Conservation (phyloP, 2,888 invertebrate species). For the Oxytorus armatus region DNA sequence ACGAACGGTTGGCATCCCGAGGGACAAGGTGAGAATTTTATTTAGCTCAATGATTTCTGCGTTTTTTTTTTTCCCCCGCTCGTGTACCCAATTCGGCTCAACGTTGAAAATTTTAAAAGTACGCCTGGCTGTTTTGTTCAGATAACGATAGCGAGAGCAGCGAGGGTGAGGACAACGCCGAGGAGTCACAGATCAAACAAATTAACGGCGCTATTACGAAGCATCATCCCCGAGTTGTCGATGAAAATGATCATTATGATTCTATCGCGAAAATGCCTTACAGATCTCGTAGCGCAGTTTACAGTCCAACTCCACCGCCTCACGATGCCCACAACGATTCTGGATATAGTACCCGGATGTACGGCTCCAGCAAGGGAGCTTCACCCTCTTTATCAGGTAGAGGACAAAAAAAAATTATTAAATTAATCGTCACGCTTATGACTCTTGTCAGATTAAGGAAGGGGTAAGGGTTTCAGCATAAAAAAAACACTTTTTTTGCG, state of each 20-base stretch:
- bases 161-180: conserved; percentile 77
- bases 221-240: conserved; percentile 69
- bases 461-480: no score
- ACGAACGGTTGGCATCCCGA: conserved; percentile 77
- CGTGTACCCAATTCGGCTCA: not conserved
- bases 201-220: conserved; percentile 72
- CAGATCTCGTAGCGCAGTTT: conserved; percentile 85
- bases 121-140: conserved; percentile 37
- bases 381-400: conserved; percentile 89
- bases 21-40: conserved; percentile 73
- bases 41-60: no score
- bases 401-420: not conserved
- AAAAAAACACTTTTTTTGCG: no score
- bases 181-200: conserved; percentile 72
- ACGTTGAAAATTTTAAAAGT: not conserved
- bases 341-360: conserved; percentile 93
- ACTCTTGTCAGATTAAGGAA: no score
- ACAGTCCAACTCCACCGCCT: conserved; percentile 84
- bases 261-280: conserved; percentile 81
- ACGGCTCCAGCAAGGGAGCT: conserved; percentile 91
- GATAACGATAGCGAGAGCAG: conserved; percentile 81
- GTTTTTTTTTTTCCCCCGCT: not conserved
- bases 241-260: conserved; percentile 77
- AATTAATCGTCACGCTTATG: not conserved
- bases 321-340: conserved; percentile 92